phyloP scores from a whole-genome alignment of 2,888 invertebrate genomes.

The Rugalucina vietnamica region DNA sequence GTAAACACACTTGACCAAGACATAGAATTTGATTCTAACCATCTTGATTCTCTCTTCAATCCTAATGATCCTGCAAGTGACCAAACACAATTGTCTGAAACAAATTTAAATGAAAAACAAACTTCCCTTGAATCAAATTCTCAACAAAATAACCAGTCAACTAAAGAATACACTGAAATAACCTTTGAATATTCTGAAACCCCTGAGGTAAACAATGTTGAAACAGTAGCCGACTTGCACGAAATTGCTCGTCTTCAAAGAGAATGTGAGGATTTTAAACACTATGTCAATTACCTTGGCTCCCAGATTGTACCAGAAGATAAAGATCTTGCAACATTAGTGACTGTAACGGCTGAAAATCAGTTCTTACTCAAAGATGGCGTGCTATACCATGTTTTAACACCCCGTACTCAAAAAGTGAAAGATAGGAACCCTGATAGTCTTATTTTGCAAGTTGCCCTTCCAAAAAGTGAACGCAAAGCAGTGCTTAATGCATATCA shows the following conservation, averaged over 20 bases:
- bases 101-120: not conserved
- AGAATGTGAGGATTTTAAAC: constrained; percentile 42
- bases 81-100: not conserved
- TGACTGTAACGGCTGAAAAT: constrained; percentile 29
- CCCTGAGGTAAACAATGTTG: too few relatives aligned
- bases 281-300: constrained; percentile 32
- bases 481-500: constrained; percentile 25
- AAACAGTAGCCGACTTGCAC: too few relatives aligned
- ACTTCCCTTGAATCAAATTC: not conserved
- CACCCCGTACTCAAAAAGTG: constrained; percentile 13
- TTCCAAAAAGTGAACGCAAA: constrained; percentile 12
- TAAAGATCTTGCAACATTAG: constrained; percentile 5
- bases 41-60: not conserved
- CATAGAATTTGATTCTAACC: too few relatives aligned
- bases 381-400: constrained; percentile 36
- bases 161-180: not conserved
- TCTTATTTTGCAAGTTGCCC: constrained; percentile 11
- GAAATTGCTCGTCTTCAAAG: constrained; percentile 25
- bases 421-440: constrained; percentile 16
- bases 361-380: constrained; percentile 42
- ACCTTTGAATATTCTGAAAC: too few relatives aligned
- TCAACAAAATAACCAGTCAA: not conserved
- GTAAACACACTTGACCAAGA: not conserved
- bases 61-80: not conserved
- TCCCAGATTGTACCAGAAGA: constrained; percentile 32